Evolutionary conservation across 2,888 invertebrate genomes (phyloP).

Genomic region (Troides aeacus): DNA sequence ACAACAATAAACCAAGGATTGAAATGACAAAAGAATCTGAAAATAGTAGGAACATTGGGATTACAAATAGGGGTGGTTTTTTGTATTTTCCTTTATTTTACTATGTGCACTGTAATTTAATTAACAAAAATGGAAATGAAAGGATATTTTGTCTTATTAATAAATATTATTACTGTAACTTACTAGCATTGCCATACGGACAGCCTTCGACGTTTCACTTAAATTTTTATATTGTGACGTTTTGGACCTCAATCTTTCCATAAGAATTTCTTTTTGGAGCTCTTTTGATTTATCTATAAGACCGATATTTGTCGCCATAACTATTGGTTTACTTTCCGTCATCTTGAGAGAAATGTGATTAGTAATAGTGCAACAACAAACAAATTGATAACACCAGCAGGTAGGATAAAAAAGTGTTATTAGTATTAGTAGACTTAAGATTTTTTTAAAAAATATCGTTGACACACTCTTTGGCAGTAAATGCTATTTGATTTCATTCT

Average conservation of each 20-base stretch:
- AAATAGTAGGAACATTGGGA: no score
- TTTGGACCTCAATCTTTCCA: constrained; percentile 95
- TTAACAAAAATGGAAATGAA: not conserved
- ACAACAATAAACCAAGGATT: no score
- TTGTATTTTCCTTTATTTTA: no score
- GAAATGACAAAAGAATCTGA: no score
- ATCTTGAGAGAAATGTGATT: constrained; percentile 42
- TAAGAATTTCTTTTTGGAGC: constrained; percentile 89
- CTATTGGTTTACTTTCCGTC: constrained; percentile 60
- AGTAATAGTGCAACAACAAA: constrained; percentile 39
- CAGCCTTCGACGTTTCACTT: constrained; percentile 91
- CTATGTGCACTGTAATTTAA: not conserved
- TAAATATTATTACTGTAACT: constrained; percentile 40
- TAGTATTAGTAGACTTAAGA: constrained; percentile 12
- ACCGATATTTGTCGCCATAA: constrained; percentile 58
- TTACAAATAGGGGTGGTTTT: no score
- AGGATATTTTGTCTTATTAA: not conserved
- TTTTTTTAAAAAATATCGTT: constrained; percentile 1
- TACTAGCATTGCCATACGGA: constrained; percentile 92
- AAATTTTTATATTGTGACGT: constrained; percentile 89
- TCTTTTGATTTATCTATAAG: constrained; percentile 72
- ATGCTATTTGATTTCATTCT: constrained; percentile 4
- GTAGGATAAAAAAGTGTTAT: constrained; percentile 23
- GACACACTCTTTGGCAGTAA: constrained; percentile 2
- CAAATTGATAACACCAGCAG: constrained; percentile 38